These are phyloP conservation scores for Serilophus lunatus DNA, from an alignment of 2,113 vertebrate genomes.

Conservation along the genomic window DNA sequence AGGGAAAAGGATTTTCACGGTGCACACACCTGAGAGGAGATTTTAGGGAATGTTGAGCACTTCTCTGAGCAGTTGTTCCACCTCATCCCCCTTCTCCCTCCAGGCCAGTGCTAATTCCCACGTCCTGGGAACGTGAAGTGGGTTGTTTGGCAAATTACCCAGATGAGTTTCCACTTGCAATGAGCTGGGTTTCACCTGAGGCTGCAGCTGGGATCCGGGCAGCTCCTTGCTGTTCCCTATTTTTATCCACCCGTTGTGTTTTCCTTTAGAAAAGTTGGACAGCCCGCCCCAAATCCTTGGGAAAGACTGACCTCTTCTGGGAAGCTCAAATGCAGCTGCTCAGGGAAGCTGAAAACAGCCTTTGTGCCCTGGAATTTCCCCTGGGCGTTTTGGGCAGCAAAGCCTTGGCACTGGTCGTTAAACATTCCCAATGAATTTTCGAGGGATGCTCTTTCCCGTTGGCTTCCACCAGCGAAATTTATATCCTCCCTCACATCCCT, in stretches of 20 bases:
- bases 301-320: slow-evolving; percentile 57
- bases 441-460: neutral
- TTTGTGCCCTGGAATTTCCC: neutral
- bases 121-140: neutral
- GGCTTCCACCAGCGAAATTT: neutral
- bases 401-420: neutral
- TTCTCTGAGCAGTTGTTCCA: neutral
- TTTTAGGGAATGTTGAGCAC: neutral
- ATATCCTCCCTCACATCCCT: neutral
- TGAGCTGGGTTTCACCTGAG: neutral
- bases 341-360: neutral
- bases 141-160: neutral
- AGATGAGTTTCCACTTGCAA: neutral
- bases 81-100: neutral
- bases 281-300: neutral
- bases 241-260: neutral
- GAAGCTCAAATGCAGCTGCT: neutral
- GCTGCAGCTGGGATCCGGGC: too few relatives aligned
- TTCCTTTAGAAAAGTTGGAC: neutral
- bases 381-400: neutral
- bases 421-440: neutral
- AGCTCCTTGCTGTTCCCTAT: neutral
- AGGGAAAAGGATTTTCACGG: neutral
- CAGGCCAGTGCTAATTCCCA: neutral
- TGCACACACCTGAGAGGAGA: neutral